phyloP scores from a whole-genome alignment of 1,140 invertebrate species.

The Drosophila bipectinata region DNA sequence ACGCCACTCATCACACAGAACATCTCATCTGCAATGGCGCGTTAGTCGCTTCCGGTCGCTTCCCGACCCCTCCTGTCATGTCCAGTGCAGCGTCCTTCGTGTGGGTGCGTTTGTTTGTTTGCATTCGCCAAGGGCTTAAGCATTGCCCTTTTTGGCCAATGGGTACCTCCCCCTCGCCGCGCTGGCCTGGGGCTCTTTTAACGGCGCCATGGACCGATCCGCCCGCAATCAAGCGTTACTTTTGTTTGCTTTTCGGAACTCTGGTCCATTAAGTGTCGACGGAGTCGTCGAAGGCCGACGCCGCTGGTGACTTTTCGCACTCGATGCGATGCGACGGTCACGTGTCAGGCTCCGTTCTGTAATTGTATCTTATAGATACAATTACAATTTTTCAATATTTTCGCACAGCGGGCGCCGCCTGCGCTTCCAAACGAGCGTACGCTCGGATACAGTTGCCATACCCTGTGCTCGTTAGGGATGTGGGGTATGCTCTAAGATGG shows the following conservation, averaged over 20 bases:
- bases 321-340: conserved; percentile 60
- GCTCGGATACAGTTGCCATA: conserved; percentile 11
- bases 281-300: conserved; percentile 33
- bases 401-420: conserved; percentile 63
- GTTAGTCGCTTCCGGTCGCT: conserved; percentile 68
- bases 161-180: conserved; percentile 2
- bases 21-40: conserved; percentile 45
- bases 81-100: conserved; percentile 9
- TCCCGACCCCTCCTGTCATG: conserved; percentile 10
- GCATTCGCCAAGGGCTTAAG: conserved; percentile 58
- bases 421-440: conserved; percentile 10
- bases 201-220: conserved; percentile 20
- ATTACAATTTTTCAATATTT: conserved; percentile 83
- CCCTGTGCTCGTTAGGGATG: conserved; percentile 21
- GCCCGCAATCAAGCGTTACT: conserved; percentile 76
- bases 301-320: conserved; percentile 63
- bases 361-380: conserved; percentile 82
- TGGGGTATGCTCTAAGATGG: conserved; percentile 1
- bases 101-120: conserved; percentile 52
- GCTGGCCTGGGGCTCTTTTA: conserved; percentile 43
- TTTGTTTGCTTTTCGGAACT: conserved; percentile 80
- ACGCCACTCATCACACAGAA: conserved; percentile 29
- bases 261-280: conserved; percentile 72
- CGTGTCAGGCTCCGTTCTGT: conserved; percentile 63
- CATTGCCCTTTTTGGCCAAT: conserved; percentile 59